Evolutionary conservation across 2,888 invertebrate species (phyloP), one percentile per base, ranked within the genome.

Genomic region (Aphidoletes aphidimyza): DNA sequence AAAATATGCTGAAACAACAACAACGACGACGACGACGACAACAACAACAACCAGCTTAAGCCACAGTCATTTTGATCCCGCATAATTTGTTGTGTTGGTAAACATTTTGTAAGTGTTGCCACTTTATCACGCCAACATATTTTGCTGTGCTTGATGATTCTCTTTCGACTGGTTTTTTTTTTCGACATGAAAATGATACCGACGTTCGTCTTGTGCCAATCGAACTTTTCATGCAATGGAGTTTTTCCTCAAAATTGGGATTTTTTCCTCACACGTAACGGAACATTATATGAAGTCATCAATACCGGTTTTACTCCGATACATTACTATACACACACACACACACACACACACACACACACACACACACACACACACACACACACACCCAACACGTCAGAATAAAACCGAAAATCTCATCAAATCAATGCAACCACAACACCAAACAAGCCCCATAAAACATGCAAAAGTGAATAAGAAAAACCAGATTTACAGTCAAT

Each of bases 361-460:
- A n/a, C n/a, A n/a, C n/a, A n/a, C n/a, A n/a, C n/a, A n/a, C n/a
- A n/a, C n/a, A n/a, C n/a, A n/a, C n/a, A n/a, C n/a, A n/a, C n/a
- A n/a, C n/a, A n/a, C n/a, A n/a, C n/a, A n/a, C n/a, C n/a, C n/a
- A n/a, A n/a, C n/a, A n/a, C n/a, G n/a, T n/a, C n/a, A n/a, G n/a
- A n/a, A n/a, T n/a, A n/a, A n/a, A n/a, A n/a, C n/a, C n/a, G n/a
- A n/a, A 37, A 37, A 81, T 81, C n/a, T 37, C 2, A 81, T 81
- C 36, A 81, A 81, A 81, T 81, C 81, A 81, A 81, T 81, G 81
- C 81, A 81, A n/a, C 81, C 81, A n/a, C 22, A 81, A n/a, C 37
- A 39, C 22, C 37, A 81, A 81, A 81, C 81, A 81, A 37, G 37
- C 14, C 9, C 34, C 30, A 69, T 69, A 69, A 69, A 69, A 69